Conservation (phyloP, 2,797 vertebrate genomes). For the Cirrhinus molitorella region DNA sequence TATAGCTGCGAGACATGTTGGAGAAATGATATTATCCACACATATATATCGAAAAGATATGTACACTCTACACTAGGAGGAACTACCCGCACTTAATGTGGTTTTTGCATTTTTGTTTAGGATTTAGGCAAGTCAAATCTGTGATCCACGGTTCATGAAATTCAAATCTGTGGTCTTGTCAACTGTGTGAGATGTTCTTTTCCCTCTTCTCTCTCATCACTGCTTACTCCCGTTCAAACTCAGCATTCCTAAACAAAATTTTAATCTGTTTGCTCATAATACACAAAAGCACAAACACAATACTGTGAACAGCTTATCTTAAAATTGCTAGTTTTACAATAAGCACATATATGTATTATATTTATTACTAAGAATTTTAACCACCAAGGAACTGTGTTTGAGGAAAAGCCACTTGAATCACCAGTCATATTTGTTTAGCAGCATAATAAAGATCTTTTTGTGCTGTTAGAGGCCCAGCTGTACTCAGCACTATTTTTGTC, state of each 20-base stretch:
- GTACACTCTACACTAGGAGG: slow-evolving; percentile 3
- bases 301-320: background rate
- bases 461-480: slow-evolving; percentile 22
- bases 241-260: slow-evolving; percentile 25
- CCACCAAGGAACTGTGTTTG: background rate
- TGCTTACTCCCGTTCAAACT: slow-evolving; percentile 34
- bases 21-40: slow-evolving; percentile 8
- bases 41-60: slow-evolving; percentile 13
- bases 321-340: background rate
- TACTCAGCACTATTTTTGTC: slow-evolving; percentile 42
- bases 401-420: background rate
- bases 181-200: slow-evolving; percentile 40
- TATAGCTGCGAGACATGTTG: background rate
- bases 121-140: slow-evolving; percentile 29
- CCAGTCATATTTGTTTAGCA: slow-evolving; percentile 13
- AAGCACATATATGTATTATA: background rate
- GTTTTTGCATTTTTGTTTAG: slow-evolving; percentile 21
- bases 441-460: slow-evolving; percentile 17
- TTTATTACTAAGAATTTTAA: background rate
- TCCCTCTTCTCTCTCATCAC: slow-evolving; percentile 10
- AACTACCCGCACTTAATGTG: slow-evolving; percentile 21
- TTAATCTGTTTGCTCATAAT: background rate
- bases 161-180: slow-evolving; percentile 34
- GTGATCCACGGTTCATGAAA: slow-evolving; percentile 40
- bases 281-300: slow-evolving; percentile 17